phyloP scores from a whole-genome alignment of 2,888 invertebrate species.

The Melanchra persicariae region DNA sequence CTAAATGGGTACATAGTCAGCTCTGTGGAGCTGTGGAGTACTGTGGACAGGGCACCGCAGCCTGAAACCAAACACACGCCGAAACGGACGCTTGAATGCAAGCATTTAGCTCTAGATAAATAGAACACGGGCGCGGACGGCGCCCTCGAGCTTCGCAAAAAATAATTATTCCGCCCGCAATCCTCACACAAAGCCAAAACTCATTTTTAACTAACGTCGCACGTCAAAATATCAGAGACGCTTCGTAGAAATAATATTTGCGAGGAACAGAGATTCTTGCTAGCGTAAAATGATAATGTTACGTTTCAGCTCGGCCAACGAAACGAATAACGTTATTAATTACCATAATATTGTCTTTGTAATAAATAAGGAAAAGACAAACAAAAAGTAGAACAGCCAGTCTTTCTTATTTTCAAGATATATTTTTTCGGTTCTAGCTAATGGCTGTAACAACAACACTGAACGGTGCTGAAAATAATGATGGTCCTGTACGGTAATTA shows the following conservation, averaged over 20 bases:
- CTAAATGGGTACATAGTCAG: slow-evolving; percentile 8
- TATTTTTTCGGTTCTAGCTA: slow-evolving; percentile 40
- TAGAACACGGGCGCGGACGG: slow-evolving; percentile 74
- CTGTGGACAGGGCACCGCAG: slow-evolving; percentile 38
- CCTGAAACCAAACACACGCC: slow-evolving; percentile 72
- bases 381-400: slow-evolving; percentile 23
- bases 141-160: slow-evolving; percentile 75
- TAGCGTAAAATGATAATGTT: slow-evolving; percentile 48
- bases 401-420: slow-evolving; percentile 36
- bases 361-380: slow-evolving; percentile 49
- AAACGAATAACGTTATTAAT: slow-evolving; percentile 60
- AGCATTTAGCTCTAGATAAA: slow-evolving; percentile 81
- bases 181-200: slow-evolving; percentile 77
- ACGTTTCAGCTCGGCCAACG: slow-evolving; percentile 40
- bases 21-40: slow-evolving; percentile 17
- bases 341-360: slow-evolving; percentile 55
- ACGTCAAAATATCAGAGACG: slow-evolving; percentile 72
- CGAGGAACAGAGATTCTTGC: slow-evolving; percentile 51
- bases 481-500: slow-evolving; percentile 72
- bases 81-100: slow-evolving; percentile 76
- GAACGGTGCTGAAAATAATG: slow-evolving; percentile 62
- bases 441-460: slow-evolving; percentile 47
- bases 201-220: slow-evolving; percentile 76
- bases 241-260: slow-evolving; percentile 65
- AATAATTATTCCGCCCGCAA: slow-evolving; percentile 80